phyloP scores from a whole-genome alignment of 2,113 vertebrate genomes.

The Eurypyga helias region DNA sequence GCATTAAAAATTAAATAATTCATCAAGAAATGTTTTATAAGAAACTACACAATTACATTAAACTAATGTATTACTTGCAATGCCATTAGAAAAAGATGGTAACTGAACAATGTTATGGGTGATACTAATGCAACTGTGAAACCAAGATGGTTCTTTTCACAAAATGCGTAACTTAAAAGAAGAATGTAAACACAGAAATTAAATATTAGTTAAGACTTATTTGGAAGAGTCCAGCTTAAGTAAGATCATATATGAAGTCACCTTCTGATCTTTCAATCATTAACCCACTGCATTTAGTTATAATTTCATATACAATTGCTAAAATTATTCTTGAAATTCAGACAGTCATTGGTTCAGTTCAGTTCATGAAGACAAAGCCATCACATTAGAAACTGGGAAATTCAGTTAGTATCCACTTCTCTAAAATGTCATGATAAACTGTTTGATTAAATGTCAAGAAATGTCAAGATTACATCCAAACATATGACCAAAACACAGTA shows the following conservation, averaged over 20 bases:
- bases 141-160: background rate
- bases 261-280: background rate
- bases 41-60: background rate
- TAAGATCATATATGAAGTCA: background rate
- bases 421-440: background rate
- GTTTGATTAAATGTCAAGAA: background rate
- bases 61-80: background rate
- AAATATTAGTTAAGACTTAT: background rate
- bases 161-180: background rate
- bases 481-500: background rate
- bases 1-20: background rate
- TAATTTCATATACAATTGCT: background rate
- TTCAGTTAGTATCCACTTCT: background rate
- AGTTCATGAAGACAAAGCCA: background rate
- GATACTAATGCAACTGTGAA: background rate
- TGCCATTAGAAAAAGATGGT: background rate
- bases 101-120: background rate
- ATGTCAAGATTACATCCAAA: background rate
- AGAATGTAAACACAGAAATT: background rate
- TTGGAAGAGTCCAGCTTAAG: background rate
- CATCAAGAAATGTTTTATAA: background rate
- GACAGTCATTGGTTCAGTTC: background rate
- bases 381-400: background rate
- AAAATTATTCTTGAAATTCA: constrained; percentile 15
- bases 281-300: background rate